phyloP scores from a whole-genome alignment of 1,140 invertebrate species.

The Drosophila tristis region DNA sequence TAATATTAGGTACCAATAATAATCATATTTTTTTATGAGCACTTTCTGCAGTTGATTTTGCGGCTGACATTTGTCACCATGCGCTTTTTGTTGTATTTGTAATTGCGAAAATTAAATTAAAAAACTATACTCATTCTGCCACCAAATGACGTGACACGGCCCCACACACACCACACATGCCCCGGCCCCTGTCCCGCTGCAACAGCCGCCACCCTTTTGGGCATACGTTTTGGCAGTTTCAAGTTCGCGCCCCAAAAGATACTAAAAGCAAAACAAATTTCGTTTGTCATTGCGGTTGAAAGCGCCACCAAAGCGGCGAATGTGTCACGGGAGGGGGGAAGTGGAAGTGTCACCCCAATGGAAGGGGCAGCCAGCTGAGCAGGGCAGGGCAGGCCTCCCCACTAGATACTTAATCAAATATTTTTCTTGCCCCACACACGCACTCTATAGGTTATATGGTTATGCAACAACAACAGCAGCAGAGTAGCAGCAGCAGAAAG shows the following conservation, averaged over 20 bases:
- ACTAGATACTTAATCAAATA: conserved; percentile 75
- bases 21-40: conserved; percentile 76
- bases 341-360: background rate
- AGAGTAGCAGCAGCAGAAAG: background rate
- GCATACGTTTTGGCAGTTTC: conserved; percentile 37
- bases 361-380: conserved; percentile 22
- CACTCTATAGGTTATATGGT: conserved; percentile 16
- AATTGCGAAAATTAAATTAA: conserved; percentile 54
- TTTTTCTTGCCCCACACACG: conserved; percentile 29
- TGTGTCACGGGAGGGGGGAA: too few species aligned
- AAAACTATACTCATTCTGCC: conserved; percentile 32
- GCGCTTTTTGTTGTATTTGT: conserved; percentile 33
- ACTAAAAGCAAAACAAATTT: conserved; percentile 69
- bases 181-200: background rate
- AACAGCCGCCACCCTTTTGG: background rate
- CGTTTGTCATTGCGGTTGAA: conserved; percentile 62
- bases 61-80: conserved; percentile 52
- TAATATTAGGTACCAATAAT: conserved; percentile 57
- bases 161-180: background rate
- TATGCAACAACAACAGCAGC: conserved; percentile 65
- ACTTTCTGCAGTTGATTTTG: conserved; percentile 34
- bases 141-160: conserved; percentile 37
- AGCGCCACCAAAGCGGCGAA: conserved; percentile 29
- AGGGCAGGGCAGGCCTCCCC: conserved; percentile 39
- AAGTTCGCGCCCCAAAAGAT: conserved; percentile 41